These are phyloP conservation scores for Thyatira batis DNA, from an alignment of 2,888 invertebrate species.

Conservation along the genomic window DNA sequence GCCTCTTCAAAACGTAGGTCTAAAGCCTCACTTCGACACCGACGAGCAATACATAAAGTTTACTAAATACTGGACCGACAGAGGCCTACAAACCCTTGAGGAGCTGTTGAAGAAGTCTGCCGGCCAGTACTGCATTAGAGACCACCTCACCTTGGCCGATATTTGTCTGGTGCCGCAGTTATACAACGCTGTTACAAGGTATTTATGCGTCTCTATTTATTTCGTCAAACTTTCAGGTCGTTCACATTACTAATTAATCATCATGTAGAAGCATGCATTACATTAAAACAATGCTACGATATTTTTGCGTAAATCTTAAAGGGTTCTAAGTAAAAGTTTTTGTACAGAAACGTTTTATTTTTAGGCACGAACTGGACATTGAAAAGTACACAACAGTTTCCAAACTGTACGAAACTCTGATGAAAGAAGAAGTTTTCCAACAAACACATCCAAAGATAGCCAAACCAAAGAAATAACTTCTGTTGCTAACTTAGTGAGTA, in stretches of 20 bases:
- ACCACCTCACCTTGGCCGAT: conserved; percentile 85
- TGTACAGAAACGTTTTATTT: conserved; percentile 28
- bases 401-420: conserved; percentile 55
- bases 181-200: conserved; percentile 82
- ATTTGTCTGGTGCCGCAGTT: conserved; percentile 86
- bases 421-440: conserved; percentile 56
- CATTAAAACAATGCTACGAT: no score
- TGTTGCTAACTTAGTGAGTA: not conserved
- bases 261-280: no score
- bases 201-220: not conserved
- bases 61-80: conserved; percentile 74
- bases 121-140: conserved; percentile 82
- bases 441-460: conserved; percentile 59
- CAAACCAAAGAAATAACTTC: conserved; percentile 24
- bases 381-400: conserved; percentile 54
- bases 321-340: not conserved
- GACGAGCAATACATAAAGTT: conserved; percentile 73
- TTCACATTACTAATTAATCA: no score
- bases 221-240: not conserved
- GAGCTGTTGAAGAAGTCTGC: conserved; percentile 65
- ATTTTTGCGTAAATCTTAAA: no score
- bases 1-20: conserved; percentile 84
- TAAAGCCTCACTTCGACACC: conserved; percentile 64
- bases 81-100: conserved; percentile 83
- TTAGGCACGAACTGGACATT: conserved; percentile 58